phyloP scores from a whole-genome alignment of 1,140 invertebrate species.

The Rhopalosiphum padi region DNA sequence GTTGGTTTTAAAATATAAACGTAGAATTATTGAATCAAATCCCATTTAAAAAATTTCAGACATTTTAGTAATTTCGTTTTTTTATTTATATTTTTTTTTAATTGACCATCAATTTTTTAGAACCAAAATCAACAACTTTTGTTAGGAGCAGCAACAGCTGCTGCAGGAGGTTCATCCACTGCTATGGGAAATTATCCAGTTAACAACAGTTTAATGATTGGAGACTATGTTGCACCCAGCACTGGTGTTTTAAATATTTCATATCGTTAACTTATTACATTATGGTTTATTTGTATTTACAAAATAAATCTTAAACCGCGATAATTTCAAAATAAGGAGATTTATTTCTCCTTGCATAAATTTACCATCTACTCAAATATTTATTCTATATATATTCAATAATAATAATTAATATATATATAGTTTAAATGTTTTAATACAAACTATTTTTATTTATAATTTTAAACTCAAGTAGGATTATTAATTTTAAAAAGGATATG shows the following conservation, averaged over 20 bases:
- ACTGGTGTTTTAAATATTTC: slow-evolving; percentile 64
- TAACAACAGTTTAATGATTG: slow-evolving; percentile 81
- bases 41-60: neutral
- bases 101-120: slow-evolving; percentile 63
- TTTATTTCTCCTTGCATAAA: neutral
- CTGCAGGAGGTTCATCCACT: slow-evolving; percentile 1
- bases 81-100: slow-evolving; percentile 12
- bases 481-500: neutral
- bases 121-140: slow-evolving; percentile 59
- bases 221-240: slow-evolving; percentile 75
- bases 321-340: neutral
- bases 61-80: neutral
- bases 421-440: neutral
- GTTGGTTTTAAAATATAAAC: neutral
- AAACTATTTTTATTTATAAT: neutral
- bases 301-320: neutral
- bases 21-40: neutral
- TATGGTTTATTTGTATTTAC: neutral
- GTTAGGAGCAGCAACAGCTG: slow-evolving; percentile 29
- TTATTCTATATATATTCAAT: neutral
- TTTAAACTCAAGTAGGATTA: slow-evolving; percentile 4
- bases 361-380: slow-evolving; percentile 5
- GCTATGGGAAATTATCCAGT: slow-evolving; percentile 68
- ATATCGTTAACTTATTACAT: slow-evolving; percentile 19
- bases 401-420: neutral